Percentiles rank a stretch among this genome's conserved stretches.
Conservation (phyloP, 2,113 vertebrate genomes). For the Sarotherodon lohbergeri region DNA sequence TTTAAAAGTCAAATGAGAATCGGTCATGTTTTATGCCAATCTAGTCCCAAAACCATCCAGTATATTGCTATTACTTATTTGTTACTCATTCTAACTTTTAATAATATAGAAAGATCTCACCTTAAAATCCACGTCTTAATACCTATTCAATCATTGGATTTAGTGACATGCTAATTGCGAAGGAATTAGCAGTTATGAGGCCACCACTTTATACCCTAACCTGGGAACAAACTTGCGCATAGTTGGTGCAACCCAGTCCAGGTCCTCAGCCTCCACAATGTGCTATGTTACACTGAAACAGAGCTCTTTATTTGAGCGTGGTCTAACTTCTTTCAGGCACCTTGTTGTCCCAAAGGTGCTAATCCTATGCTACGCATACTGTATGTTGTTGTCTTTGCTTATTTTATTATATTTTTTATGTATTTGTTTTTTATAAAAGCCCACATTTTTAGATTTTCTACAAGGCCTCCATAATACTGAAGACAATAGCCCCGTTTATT, state of each 20-base stretch:
- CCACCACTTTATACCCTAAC: slow-evolving; percentile 18
- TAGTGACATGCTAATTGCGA: slow-evolving; percentile 23
- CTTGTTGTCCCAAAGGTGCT: slow-evolving; percentile 16
- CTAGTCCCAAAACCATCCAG: slow-evolving; percentile 3
- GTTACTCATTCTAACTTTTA: neutral
- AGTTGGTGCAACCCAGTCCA: slow-evolving; percentile 60
- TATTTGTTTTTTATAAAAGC: slow-evolving; percentile 48
- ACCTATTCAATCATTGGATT: neutral
- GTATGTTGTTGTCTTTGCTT: slow-evolving; percentile 3
- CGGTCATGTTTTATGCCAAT: neutral
- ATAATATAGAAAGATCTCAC: neutral
- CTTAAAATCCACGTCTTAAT: neutral
- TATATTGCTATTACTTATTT: neutral
- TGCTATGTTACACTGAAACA: slow-evolving; percentile 53
- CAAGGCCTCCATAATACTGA: slow-evolving; percentile 44
- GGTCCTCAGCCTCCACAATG: slow-evolving; percentile 38
- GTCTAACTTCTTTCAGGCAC: slow-evolving; percentile 30
- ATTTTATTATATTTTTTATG: slow-evolving; percentile 3
- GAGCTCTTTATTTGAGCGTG: slow-evolving; percentile 34
- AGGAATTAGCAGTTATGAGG: slow-evolving; percentile 21
- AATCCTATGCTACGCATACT: slow-evolving; percentile 29
- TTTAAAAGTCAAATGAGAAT: slow-evolving; percentile 10
- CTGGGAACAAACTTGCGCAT: slow-evolving; percentile 57
- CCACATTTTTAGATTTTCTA: slow-evolving; percentile 46
- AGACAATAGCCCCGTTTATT: slow-evolving; percentile 17